A percentile compares a stretch with the other conserved stretches of the same genome.
Conservation (phyloP, 2,888 invertebrate genomes). For the Artemia sinica region DNA sequence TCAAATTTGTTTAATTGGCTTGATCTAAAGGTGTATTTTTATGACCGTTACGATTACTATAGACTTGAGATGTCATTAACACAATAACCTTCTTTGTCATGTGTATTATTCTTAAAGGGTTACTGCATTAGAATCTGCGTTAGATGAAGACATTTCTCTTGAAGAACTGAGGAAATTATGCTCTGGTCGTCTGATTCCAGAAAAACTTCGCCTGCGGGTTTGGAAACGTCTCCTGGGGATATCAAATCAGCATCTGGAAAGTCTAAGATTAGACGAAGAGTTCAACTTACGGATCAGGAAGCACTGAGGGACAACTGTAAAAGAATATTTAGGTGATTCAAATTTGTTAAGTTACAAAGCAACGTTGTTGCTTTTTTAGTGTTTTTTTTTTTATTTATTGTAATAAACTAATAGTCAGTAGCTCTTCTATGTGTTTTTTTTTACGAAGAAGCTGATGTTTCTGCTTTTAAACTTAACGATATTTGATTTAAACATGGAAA, state of each 20-base stretch:
- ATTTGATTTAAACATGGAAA: too few species aligned
- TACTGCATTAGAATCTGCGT: not conserved
- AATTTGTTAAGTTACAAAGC: too few species aligned
- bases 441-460: too few species aligned
- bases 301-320: conserved; percentile 6
- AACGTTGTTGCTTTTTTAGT: too few species aligned
- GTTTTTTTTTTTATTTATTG: too few species aligned
- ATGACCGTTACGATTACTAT: too few species aligned
- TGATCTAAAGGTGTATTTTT: too few species aligned
- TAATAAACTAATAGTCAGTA: too few species aligned
- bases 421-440: too few species aligned
- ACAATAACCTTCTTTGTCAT: not conserved
- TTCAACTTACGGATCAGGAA: not conserved
- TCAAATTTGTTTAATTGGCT: too few species aligned
- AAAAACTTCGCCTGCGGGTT: not conserved
- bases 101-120: not conserved
- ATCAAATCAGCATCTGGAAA: not conserved
- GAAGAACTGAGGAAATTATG: conserved; percentile 3
- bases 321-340: not conserved
- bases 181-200: conserved; percentile 8
- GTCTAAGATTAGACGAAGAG: conserved; percentile 6
- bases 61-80: too few species aligned
- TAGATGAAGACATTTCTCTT: conserved; percentile 1
- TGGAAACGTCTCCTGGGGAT: conserved; percentile 9
- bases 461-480: too few species aligned